Conservation (phyloP, 2,113 vertebrate species). For the Carassius carassius region DNA sequence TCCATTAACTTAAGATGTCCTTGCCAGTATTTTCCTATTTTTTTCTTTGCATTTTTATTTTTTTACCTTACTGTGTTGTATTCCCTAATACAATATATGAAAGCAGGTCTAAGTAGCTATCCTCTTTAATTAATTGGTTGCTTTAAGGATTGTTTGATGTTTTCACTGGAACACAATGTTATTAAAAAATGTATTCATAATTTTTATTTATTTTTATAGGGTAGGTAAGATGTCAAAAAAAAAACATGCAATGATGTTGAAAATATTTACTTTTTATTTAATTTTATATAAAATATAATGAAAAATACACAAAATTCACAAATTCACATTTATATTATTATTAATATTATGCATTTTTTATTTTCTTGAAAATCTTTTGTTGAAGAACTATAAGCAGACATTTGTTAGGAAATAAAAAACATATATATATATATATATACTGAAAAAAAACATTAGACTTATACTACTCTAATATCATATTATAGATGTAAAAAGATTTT, state of each 20-base stretch:
- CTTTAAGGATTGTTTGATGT: neutral
- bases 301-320: no score
- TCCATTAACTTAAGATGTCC: neutral
- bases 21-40: neutral
- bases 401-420: neutral
- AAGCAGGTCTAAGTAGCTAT: neutral
- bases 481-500: neutral
- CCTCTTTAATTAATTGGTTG: neutral
- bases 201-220: neutral
- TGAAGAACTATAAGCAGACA: neutral
- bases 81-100: neutral
- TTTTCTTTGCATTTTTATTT: neutral
- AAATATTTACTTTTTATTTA: no score
- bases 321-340: no score
- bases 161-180: neutral
- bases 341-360: no score
- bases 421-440: neutral
- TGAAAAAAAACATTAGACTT: neutral
- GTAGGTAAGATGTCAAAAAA: neutral
- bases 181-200: neutral
- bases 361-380: neutral
- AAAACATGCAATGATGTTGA: neutral
- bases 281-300: no score
- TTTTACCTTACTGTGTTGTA: neutral
- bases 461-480: neutral